Evolutionary conservation across 2,797 vertebrate species (phyloP).

Genomic region (Micromesistius poutassou): DNA sequence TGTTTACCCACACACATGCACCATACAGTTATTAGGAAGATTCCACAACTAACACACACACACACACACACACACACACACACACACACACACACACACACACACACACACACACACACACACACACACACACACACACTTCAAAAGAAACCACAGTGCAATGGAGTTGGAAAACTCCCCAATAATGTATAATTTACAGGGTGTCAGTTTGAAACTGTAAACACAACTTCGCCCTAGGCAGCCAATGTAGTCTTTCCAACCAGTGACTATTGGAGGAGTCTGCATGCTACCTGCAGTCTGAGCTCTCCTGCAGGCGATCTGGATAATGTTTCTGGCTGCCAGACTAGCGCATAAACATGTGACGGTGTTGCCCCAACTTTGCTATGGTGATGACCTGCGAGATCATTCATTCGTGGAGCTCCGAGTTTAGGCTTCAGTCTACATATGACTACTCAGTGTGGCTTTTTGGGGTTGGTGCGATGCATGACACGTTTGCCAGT

Average conservation of each 20-base stretch:
- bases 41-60: not conserved
- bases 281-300: not conserved
- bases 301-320: not conserved
- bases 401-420: not conserved
- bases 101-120: conserved; percentile 5
- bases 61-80: conserved; percentile 1
- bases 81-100: conserved; percentile 4
- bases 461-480: not conserved
- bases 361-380: not conserved
- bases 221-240: not conserved
- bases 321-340: not conserved
- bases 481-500: no score
- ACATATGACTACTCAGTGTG: not conserved
- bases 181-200: not conserved
- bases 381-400: not conserved
- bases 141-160: no score
- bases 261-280: not conserved
- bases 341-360: not conserved
- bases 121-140: no score
- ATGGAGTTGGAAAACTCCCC: not conserved
- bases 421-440: not conserved
- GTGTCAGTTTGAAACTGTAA: not conserved
- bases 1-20: not conserved
- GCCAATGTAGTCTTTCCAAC: not conserved
- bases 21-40: not conserved